phyloP scores from a whole-genome alignment of 1,140 invertebrate species.

The Zaprionus africanus region DNA sequence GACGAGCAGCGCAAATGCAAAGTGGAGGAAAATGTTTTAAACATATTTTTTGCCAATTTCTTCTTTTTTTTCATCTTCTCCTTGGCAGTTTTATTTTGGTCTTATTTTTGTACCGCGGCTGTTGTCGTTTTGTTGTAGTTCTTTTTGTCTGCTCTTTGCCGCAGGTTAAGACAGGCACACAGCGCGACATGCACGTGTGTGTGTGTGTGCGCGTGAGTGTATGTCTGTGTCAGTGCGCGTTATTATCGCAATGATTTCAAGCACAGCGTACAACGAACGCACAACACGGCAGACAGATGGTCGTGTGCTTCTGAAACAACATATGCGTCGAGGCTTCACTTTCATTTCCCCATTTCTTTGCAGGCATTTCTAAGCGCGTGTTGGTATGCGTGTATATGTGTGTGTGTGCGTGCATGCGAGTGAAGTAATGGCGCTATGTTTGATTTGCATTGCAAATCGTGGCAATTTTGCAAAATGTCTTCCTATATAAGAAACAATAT shows the following conservation, averaged over 20 bases:
- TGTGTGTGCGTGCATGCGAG: constrained; percentile 40
- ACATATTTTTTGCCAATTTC: constrained; percentile 71
- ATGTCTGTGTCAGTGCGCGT: constrained; percentile 51
- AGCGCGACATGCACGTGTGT: not conserved
- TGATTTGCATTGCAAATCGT: constrained; percentile 82
- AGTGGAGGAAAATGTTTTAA: constrained; percentile 76
- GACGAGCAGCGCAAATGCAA: constrained; percentile 59
- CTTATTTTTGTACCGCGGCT: constrained; percentile 54
- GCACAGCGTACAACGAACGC: constrained; percentile 20
- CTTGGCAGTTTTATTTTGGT: constrained; percentile 22
- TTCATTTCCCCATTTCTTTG: constrained; percentile 52
- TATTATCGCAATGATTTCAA: constrained; percentile 73
- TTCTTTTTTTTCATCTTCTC: constrained; percentile 25
- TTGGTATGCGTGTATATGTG: not conserved
- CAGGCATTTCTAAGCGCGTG: not conserved
- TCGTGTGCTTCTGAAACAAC: constrained; percentile 67
- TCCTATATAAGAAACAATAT: constrained; percentile 82
- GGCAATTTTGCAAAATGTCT: constrained; percentile 81
- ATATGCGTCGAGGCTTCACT: constrained; percentile 73
- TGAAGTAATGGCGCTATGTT: constrained; percentile 79
- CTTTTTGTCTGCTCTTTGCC: constrained; percentile 62
- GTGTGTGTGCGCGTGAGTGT: constrained; percentile 41
- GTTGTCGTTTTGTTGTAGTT: constrained; percentile 47
- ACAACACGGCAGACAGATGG: constrained; percentile 39
- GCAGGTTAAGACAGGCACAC: constrained; percentile 68